Conservation (phyloP, 2,113 vertebrate genomes). For the Lepus europaeus region DNA sequence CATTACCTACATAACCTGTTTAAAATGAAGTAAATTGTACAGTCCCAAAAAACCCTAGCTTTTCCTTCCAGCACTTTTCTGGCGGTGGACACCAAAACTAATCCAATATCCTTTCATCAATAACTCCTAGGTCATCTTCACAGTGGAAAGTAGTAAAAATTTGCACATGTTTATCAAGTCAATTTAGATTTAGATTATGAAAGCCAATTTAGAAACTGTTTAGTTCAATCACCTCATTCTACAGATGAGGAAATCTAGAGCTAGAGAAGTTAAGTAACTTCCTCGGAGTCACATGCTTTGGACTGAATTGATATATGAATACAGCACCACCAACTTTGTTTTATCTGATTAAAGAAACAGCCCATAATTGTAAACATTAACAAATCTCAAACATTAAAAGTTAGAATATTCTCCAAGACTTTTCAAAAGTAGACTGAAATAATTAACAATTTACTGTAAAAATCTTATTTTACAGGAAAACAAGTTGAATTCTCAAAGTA, state of each 20-base stretch:
- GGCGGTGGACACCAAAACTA: background rate
- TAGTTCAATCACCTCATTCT: constrained; percentile 12
- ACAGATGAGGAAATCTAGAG: constrained; percentile 52
- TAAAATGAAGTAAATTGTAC: constrained; percentile 51
- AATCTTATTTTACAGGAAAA: constrained; percentile 64
- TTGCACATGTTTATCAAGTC: background rate
- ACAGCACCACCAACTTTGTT: background rate
- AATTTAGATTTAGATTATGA: background rate
- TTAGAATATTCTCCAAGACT: constrained; percentile 22
- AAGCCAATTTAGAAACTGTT: constrained; percentile 55
- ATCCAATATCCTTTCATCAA: constrained; percentile 6
- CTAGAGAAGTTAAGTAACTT: constrained; percentile 63
- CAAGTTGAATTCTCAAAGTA: constrained; percentile 1
- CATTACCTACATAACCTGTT: background rate
- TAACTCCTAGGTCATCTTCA: background rate
- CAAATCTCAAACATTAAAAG: constrained; percentile 53
- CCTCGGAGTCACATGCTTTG: constrained; percentile 62
- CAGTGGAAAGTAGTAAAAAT: constrained; percentile 14
- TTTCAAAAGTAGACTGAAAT: constrained; percentile 55
- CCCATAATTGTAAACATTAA: constrained; percentile 32
- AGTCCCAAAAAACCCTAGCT: constrained; percentile 25
- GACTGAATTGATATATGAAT: constrained; percentile 33
- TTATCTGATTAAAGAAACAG: background rate
- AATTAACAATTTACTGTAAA: constrained; percentile 57
- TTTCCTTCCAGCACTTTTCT: background rate